Base-by-base conservation (phyloP, 2,113 vertebrate species). In the Camelus bactrianus region DNA sequence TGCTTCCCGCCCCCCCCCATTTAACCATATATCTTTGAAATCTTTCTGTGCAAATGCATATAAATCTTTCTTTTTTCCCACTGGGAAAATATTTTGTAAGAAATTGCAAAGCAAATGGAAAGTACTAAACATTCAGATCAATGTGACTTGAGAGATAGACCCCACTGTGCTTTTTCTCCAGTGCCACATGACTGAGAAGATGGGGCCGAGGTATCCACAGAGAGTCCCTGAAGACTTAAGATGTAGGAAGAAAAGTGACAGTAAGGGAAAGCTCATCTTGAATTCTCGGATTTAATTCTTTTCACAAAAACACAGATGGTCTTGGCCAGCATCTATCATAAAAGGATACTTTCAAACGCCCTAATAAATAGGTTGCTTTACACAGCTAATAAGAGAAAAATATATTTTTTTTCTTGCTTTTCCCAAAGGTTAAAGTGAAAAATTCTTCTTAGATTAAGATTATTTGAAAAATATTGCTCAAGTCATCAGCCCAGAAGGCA, bases 381-480 rank as follows among this genome's bases (percentile, higher is more conserved):
- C 10, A 42, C 15, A 79, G 35, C 26, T 48, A 60, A 76, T 82
- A 81, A 76, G 42, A 76, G 16, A 84, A 65, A 58, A 88, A 38
- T 85, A 30, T 3, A 56, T 60, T 83, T 91, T 48, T 48, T 86
- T 64, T 32, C 32, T 76, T 88, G 3, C 11, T n/a, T 52, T 82
- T 91, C 8, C 14, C 8, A 82, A 91, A 88, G 32, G n/a, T 83
- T 88, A 73, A 69, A 28, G 70, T 67, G 6, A 95, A 85, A 79
- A 60, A 17, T 46, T 84, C 17, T 70, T 28, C 82, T 77, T 88
- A 32, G 22, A 65, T 88, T 79, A 77, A 14, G n/a, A 93, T 91
- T 87, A 83, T 94, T 83, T 89, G 76, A 73, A 89, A 94, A 26
- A 79, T 52, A 16, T 84, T 79, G 19, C 75, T 64, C 46, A 94